phyloP scores from a whole-genome alignment of 1,140 invertebrate species.

The Papilio polytes region DNA sequence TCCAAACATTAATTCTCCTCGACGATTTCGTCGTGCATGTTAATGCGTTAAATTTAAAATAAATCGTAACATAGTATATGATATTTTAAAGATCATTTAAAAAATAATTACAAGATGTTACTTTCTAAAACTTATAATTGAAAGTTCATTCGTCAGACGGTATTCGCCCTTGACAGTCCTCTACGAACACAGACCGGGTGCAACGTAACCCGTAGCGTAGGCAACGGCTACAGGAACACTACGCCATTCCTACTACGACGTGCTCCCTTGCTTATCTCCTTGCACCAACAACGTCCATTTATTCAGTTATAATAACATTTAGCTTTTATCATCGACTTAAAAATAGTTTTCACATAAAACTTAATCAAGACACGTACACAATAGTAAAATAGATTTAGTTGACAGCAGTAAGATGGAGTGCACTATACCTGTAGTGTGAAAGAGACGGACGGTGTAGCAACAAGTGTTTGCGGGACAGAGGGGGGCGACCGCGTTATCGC shows the following conservation, averaged over 20 bases:
- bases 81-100: neutral
- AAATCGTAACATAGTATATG: neutral
- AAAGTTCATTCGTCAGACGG: neutral
- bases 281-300: neutral
- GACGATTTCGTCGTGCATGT: too few relatives aligned
- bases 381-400: conserved; percentile 63
- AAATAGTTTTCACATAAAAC: conserved; percentile 49
- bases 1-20: neutral
- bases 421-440: conserved; percentile 44
- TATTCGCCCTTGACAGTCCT: neutral
- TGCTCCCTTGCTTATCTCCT: neutral
- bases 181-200: neutral
- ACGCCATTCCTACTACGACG: neutral
- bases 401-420: conserved; percentile 55
- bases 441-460: conserved; percentile 70
- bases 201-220: neutral
- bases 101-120: neutral
- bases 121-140: neutral
- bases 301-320: neutral
- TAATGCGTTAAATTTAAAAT: neutral
- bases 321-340: conserved; percentile 29
- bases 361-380: conserved; percentile 53
- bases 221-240: neutral
- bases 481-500: conserved; percentile 57
- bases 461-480: conserved; percentile 64